These are phyloP conservation scores for Cryptoblepharus egeriae DNA, from an alignment of 2,797 vertebrate genomes.

Conservation along the genomic window DNA sequence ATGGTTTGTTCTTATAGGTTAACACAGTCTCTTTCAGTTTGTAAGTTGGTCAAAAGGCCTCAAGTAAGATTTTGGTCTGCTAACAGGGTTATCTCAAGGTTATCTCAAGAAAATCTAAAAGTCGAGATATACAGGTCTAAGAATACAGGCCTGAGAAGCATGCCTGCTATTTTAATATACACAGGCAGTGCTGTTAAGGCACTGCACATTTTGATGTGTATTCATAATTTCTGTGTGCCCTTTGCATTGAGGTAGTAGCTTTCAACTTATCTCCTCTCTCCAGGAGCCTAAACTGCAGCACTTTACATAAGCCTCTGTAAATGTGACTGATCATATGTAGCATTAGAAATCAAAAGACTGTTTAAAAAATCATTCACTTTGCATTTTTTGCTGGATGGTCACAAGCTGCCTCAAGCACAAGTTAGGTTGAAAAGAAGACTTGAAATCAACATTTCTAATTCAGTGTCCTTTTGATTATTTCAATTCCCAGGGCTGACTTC, in stretches of 20 bases:
- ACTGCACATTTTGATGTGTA: neutral
- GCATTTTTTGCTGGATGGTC: constrained; percentile 40
- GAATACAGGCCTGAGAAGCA: neutral
- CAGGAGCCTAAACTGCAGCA: neutral
- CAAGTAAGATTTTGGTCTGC: neutral
- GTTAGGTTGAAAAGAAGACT: constrained; percentile 38
- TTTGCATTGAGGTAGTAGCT: neutral
- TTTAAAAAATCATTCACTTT: constrained; percentile 52
- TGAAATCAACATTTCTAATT: constrained; percentile 47
- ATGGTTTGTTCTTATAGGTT: neutral
- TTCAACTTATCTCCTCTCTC: neutral
- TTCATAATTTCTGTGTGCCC: constrained; percentile 26
- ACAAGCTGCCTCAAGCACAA: constrained; percentile 53
- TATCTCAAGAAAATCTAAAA: no score
- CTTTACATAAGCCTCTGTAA: neutral
- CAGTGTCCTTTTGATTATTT: constrained; percentile 51
- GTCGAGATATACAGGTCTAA: no score
- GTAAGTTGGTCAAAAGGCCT: neutral
- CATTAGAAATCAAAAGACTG: constrained; percentile 41
- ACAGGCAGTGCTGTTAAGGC: neutral
- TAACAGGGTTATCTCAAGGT: neutral
- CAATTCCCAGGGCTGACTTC: constrained; percentile 47
- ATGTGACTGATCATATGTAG: constrained; percentile 57
- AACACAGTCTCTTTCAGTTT: neutral
- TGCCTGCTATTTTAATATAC: neutral